Conservation (phyloP, 1,140 invertebrate species). For the Eciton burchellii region DNA sequence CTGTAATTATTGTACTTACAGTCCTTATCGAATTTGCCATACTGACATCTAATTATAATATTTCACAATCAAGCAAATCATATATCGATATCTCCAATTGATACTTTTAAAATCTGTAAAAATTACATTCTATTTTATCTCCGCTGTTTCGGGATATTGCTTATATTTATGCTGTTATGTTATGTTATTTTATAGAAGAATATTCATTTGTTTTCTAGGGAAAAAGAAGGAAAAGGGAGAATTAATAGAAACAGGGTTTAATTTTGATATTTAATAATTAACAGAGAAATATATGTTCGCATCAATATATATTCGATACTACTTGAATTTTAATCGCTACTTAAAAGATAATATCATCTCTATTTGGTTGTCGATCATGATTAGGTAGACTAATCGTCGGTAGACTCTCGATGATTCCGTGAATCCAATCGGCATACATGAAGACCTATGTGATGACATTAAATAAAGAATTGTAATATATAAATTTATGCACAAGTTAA, state of each 20-base stretch:
- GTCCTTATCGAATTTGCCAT: conserved; percentile 2
- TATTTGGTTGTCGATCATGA: conserved; percentile 62
- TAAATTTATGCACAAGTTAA: too few species aligned
- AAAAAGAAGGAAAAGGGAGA: neutral
- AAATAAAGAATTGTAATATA: conserved; percentile 10
- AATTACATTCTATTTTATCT: neutral
- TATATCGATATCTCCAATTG: conserved; percentile 1
- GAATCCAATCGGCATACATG: conserved; percentile 72
- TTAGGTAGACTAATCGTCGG: conserved; percentile 60
- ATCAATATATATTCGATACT: neutral
- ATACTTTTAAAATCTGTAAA: conserved; percentile 7
- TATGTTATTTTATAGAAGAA: neutral
- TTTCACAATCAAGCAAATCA: neutral
- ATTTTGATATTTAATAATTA: neutral
- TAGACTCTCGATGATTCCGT: conserved; percentile 63
- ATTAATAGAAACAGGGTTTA: conserved; percentile 20
- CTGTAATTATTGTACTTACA: conserved; percentile 29
- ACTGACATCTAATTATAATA: neutral
- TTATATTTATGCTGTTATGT: neutral
- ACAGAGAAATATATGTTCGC: neutral
- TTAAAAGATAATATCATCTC: conserved; percentile 61
- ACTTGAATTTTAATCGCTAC: neutral
- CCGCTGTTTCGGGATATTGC: conserved; percentile 4
- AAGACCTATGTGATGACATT: conserved; percentile 66
- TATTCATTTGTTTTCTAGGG: conserved; percentile 37